These are phyloP conservation scores for Phortica variegata DNA, from an alignment of 1,140 invertebrate species.

Conservation along the genomic window DNA sequence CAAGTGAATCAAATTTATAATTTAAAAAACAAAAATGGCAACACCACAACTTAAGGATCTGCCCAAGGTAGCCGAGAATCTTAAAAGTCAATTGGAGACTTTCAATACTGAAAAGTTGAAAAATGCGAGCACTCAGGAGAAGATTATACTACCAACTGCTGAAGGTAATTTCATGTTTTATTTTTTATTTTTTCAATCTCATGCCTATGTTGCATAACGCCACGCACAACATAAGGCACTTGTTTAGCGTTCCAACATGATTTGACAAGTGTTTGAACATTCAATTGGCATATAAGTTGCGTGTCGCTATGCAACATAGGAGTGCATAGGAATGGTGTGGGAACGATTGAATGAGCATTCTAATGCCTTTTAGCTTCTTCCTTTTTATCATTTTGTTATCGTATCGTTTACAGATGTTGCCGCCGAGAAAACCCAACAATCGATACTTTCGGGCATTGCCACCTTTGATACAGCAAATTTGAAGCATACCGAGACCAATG, in stretches of 20 bases:
- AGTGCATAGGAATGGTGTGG: too few species aligned
- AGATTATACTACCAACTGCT: conserved; percentile 82
- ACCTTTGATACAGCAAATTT: conserved; percentile 78
- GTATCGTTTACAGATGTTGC: conserved; percentile 73
- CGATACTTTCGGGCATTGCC: conserved; percentile 81
- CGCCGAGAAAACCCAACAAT: conserved; percentile 83
- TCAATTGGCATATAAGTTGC: too few species aligned
- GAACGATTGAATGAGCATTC: too few species aligned
- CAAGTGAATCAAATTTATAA: too few species aligned
- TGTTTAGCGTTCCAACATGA: too few species aligned
- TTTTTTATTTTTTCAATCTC: too few species aligned
- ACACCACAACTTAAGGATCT: conserved; percentile 80
- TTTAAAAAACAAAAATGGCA: conserved; percentile 38
- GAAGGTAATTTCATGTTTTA: conserved; percentile 78
- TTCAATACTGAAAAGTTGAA: conserved; percentile 83
- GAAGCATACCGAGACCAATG: conserved; percentile 90
- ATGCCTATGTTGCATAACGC: too few species aligned
- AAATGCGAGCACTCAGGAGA: conserved; percentile 81
- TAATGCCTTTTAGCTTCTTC: too few species aligned
- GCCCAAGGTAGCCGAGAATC: conserved; percentile 81
- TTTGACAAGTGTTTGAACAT: too few species aligned
- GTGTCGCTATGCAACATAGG: too few species aligned
- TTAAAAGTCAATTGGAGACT: conserved; percentile 84
- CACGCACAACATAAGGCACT: too few species aligned
- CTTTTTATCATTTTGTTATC: too few species aligned